These are phyloP conservation scores for Chelonoidis abingdonii DNA, from an alignment of 2,113 vertebrate genomes.

Conservation along the genomic window DNA sequence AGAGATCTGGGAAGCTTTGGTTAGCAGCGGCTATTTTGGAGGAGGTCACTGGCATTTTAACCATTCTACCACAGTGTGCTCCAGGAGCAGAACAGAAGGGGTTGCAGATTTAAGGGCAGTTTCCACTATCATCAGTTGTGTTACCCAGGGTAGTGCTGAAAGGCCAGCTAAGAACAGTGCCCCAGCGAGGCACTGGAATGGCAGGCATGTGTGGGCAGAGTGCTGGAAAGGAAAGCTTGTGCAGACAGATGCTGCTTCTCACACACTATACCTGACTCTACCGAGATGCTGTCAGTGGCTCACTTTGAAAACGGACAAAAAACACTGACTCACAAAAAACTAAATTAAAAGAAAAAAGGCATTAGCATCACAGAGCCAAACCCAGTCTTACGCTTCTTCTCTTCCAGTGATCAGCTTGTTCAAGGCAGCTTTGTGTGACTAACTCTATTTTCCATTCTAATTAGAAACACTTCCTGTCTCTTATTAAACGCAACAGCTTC, in stretches of 20 bases:
- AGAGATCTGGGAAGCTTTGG: background rate
- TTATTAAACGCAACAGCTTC: conserved; percentile 27
- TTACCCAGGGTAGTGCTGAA: too few relatives aligned
- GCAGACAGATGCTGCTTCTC: background rate
- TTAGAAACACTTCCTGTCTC: conserved; percentile 48
- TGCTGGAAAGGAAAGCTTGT: background rate
- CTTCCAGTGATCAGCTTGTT: background rate
- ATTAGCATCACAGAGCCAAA: background rate
- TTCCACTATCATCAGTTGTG: too few relatives aligned
- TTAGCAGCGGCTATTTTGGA: fast-evolving
- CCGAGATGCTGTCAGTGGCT: background rate
- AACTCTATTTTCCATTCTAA: conserved; percentile 19
- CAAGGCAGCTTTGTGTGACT: background rate
- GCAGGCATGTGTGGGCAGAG: too few relatives aligned
- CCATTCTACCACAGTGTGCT: fast-evolving
- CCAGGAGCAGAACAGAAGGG: fast-evolving
- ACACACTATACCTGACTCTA: background rate
- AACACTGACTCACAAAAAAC: background rate
- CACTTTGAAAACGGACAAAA: fast-evolving
- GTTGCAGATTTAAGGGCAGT: background rate
- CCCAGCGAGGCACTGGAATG: too few relatives aligned
- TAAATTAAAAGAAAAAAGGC: fast-evolving
- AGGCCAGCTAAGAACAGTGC: too few relatives aligned
- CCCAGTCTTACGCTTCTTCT: fast-evolving
- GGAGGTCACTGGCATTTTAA: background rate